A percentile compares a stretch with the other conserved stretches of the same genome.
Evolutionary conservation across 2,888 invertebrate genomes (phyloP).

Genomic region (Cheilosia scutellata): DNA sequence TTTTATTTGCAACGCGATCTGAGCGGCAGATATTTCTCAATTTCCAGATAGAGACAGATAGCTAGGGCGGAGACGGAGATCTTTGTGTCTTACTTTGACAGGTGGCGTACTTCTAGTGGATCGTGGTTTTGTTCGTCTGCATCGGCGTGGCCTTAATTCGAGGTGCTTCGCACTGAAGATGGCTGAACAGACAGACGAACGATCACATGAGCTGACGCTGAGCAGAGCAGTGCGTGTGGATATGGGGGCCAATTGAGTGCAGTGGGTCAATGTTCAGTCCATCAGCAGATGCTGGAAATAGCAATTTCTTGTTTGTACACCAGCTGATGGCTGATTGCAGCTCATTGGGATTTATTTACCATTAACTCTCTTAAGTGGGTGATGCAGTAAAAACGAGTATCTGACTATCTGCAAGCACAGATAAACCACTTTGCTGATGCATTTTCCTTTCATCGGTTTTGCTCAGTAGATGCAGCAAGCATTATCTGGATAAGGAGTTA

Average conservation of each 20-base stretch:
- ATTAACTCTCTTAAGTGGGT: conserved; percentile 18
- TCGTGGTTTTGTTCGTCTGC: conserved; percentile 12
- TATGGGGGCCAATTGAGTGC: conserved; percentile 80
- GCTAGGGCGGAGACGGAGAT: neutral
- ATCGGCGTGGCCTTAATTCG: conserved; percentile 62
- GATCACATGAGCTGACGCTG: conserved; percentile 32
- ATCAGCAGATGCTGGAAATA: conserved; percentile 31
- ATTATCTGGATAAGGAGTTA: conserved; percentile 23
- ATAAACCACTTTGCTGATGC: conserved; percentile 25
- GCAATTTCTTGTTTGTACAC: conserved; percentile 38
- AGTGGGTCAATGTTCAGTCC: conserved; percentile 82
- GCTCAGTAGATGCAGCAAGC: neutral
- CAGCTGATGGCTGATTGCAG: conserved; percentile 20
- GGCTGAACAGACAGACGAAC: conserved; percentile 20
- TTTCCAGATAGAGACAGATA: conserved; percentile 24
- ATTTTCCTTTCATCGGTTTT: conserved; percentile 24
- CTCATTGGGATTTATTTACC: conserved; percentile 20
- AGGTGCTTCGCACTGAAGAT: conserved; percentile 39
- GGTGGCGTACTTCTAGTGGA: conserved; percentile 35
- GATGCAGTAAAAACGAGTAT: conserved; percentile 27
- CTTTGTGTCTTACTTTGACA: conserved; percentile 18
- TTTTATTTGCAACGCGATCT: conserved; percentile 15
- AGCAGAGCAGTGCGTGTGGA: conserved; percentile 12
- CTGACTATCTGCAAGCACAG: neutral
- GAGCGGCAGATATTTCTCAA: conserved; percentile 40